A percentile compares a stretch with the other conserved stretches of the same genome.
phyloP scores from a whole-genome alignment of 1,140 invertebrate species.

The Gonatopus flavifemur region DNA sequence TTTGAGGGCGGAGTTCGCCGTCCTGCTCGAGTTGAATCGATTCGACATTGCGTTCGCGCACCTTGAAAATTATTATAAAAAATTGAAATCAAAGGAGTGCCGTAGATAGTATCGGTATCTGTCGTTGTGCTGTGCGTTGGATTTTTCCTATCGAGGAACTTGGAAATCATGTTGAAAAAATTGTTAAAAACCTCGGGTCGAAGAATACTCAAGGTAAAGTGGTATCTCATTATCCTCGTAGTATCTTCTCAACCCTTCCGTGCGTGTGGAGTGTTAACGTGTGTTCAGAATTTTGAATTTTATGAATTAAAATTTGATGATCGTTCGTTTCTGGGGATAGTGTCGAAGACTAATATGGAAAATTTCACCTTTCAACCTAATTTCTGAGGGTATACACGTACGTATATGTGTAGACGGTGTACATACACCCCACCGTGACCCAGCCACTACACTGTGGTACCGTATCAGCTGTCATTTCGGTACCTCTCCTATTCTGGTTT shows the following conservation, averaged over 20 bases:
- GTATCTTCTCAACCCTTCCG: neutral
- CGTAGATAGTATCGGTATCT: neutral
- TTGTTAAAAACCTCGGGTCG: slow-evolving; percentile 49
- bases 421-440: too few species aligned
- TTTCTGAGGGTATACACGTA: slow-evolving; percentile 2
- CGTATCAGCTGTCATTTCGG: too few species aligned
- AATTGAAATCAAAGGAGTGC: neutral
- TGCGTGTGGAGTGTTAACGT: too few species aligned
- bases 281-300: too few species aligned
- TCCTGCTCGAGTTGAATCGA: slow-evolving; percentile 9
- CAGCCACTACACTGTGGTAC: too few species aligned
- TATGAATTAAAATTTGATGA: too few species aligned
- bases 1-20: neutral
- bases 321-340: slow-evolving; percentile 8
- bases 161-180: slow-evolving; percentile 44
- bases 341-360: too few species aligned
- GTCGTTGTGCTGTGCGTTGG: neutral
- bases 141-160: neutral
- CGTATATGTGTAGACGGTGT: too few species aligned
- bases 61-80: slow-evolving; percentile 24
- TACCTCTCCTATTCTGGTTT: too few species aligned
- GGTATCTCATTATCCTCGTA: slow-evolving; percentile 1
- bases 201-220: slow-evolving; percentile 48
- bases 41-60: neutral
- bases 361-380: slow-evolving; percentile 18